phyloP scores from a whole-genome alignment of 2,113 vertebrate genomes.

The Cyprinodon tularosa region DNA sequence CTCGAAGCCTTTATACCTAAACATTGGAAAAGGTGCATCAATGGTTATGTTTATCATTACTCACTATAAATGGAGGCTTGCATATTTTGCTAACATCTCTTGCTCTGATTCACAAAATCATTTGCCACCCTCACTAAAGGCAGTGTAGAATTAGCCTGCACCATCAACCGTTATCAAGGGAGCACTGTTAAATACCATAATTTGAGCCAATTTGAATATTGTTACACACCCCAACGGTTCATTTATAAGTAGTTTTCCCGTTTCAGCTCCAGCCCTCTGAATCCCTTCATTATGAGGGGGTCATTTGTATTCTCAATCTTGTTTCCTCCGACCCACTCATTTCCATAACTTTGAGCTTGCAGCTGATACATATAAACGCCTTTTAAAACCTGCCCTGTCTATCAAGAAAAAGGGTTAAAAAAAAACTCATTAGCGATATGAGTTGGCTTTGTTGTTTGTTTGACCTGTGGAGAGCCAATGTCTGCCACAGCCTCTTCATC shows the following conservation, averaged over 20 bases:
- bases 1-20: slow-evolving; percentile 17
- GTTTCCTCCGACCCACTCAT: slow-evolving; percentile 54
- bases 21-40: not conserved
- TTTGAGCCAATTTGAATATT: slow-evolving; percentile 63
- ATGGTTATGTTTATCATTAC: not conserved
- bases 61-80: slow-evolving; percentile 15
- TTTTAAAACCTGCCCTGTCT: slow-evolving; percentile 22
- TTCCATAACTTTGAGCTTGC: slow-evolving; percentile 58
- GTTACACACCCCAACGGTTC: slow-evolving; percentile 52
- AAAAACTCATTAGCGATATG: slow-evolving; percentile 21
- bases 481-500: slow-evolving; percentile 50
- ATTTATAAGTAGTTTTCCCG: slow-evolving; percentile 39
- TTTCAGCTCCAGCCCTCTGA: slow-evolving; percentile 39
- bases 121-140: slow-evolving; percentile 34
- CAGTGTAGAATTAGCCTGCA: slow-evolving; percentile 49
- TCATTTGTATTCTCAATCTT: slow-evolving; percentile 67
- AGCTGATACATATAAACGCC: not conserved
- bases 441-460: slow-evolving; percentile 37
- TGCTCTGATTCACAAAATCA: slow-evolving; percentile 38
- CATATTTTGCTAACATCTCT: slow-evolving; percentile 29
- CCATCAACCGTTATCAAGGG: slow-evolving; percentile 63
- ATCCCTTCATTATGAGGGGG: slow-evolving; percentile 55
- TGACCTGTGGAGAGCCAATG: slow-evolving; percentile 38
- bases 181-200: slow-evolving; percentile 63
- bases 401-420: slow-evolving; percentile 35